phyloP scores from a whole-genome alignment of 2,888 invertebrate species.

The Apotomis capreana region DNA sequence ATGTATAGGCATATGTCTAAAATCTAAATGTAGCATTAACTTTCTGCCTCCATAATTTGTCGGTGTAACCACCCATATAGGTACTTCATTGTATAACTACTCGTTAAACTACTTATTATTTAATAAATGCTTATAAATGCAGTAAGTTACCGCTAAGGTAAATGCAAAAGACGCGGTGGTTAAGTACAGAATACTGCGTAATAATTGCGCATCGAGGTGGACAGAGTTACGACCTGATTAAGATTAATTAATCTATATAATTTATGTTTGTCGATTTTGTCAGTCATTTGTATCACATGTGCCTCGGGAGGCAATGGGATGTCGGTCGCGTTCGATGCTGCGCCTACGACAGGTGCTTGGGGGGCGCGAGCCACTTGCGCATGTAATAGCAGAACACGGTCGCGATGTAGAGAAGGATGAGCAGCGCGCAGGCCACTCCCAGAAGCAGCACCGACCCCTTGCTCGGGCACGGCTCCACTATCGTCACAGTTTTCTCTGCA shows the following conservation, averaged over 20 bases:
- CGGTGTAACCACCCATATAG: slow-evolving; percentile 41
- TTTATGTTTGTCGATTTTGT: slow-evolving; percentile 55
- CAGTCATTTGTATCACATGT: slow-evolving; percentile 79
- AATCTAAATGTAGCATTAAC: slow-evolving; percentile 31
- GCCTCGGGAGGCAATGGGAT: slow-evolving; percentile 53
- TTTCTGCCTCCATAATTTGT: slow-evolving; percentile 38
- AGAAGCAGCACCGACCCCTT: slow-evolving; percentile 95
- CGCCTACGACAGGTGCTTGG: slow-evolving; percentile 87
- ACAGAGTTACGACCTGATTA: slow-evolving; percentile 52
- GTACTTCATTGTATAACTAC: slow-evolving; percentile 39
- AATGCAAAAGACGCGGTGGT: slow-evolving; percentile 79
- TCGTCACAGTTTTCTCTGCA: slow-evolving; percentile 94
- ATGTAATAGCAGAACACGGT: slow-evolving; percentile 96
- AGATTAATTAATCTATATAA: slow-evolving; percentile 44
- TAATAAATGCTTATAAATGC: slow-evolving; percentile 66
- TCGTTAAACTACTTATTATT: slow-evolving; percentile 40
- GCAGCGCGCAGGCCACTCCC: slow-evolving; percentile 94
- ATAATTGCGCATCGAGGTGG: slow-evolving; percentile 49
- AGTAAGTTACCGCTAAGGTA: slow-evolving; percentile 73
- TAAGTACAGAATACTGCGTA: slow-evolving; percentile 48
- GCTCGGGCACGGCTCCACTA: slow-evolving; percentile 95
- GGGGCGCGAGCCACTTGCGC: slow-evolving; percentile 94
- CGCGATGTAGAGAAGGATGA: slow-evolving; percentile 94
- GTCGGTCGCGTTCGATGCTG: slow-evolving; percentile 44
- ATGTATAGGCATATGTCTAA: slow-evolving; percentile 48